Evolutionary conservation across 64 coral and sea anemone species (phyloP), one percentile per base, ranked within the genome.

Genomic region (Porites australiensis): DNA sequence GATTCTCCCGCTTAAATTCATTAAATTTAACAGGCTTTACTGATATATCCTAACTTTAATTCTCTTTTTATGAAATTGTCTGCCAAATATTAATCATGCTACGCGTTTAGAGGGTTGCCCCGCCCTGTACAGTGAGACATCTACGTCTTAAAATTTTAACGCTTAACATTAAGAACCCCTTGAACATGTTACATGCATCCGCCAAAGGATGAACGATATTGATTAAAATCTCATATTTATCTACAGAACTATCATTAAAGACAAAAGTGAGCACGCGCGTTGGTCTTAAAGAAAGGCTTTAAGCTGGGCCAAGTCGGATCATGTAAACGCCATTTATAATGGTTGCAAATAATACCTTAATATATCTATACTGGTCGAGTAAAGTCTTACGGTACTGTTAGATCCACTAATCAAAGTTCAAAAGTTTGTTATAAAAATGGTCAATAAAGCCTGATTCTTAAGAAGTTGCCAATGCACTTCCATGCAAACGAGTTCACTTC

Each of bases 221-320:
- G 10, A 43, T 59, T 13, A 79, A 60, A 37, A 43, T 13, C 23
- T 27, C 6, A 57, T 7, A 57, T 15, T 20, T 13, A 58, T 60
- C 53, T 43, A 43, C 54, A 57, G 6, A 57, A 57, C 12, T 57
- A 57, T 57, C 12, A 57, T 12, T 57, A 9, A 8, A 54, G 20
- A 23, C 77, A 79, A 79, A 79, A 59, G 77, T 79, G 52, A 79
- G 60, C 54, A 61, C 55, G 27, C 11, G 53, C 77, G 44, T 21
- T 9, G 20, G 54, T 43, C 54, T 79, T 55, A 2, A 60, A 21
- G 10, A 60, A 60, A n/a, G 58, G n/a, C 10, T 12, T 9, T 7
- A 57, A 57, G 12, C 54, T 57, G 0, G 54, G 54, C 54, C 54
- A 57, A 9, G 54, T 12, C 27, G 27, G 54, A 57, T 57, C 54